phyloP scores from a whole-genome alignment of 2,888 invertebrate genomes.

The Branchinecta sandiegonensis region DNA sequence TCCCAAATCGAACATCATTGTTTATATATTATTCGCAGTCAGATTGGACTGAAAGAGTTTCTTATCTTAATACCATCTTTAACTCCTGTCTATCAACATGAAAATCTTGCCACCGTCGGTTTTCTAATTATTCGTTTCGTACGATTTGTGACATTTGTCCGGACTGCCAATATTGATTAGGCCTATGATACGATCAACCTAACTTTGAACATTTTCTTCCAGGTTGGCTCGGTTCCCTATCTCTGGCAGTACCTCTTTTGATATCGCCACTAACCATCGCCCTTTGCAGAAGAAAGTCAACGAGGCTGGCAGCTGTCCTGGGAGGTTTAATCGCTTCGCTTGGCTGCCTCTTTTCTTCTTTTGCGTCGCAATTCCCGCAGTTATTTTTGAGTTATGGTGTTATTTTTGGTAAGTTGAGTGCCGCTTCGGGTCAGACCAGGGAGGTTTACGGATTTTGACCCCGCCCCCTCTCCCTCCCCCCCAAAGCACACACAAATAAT shows the following conservation, averaged over 20 bases:
- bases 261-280: slow-evolving; percentile 70
- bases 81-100: no score
- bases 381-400: slow-evolving; percentile 66
- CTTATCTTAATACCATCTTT: no score
- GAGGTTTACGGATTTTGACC: slow-evolving; percentile 63
- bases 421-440: not conserved
- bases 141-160: no score
- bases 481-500: slow-evolving; percentile 36
- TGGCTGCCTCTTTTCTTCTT: slow-evolving; percentile 75
- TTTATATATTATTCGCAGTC: no score
- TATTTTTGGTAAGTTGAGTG: slow-evolving; percentile 38
- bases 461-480: slow-evolving; percentile 73
- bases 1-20: no score
- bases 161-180: no score
- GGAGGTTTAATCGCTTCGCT: slow-evolving; percentile 71
- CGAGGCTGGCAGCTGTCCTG: slow-evolving; percentile 71
- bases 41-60: no score
- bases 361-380: slow-evolving; percentile 76
- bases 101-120: no score
- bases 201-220: slow-evolving; percentile 34
- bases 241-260: slow-evolving; percentile 59
- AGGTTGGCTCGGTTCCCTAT: slow-evolving; percentile 71
- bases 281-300: slow-evolving; percentile 67
- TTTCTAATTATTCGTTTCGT: no score
- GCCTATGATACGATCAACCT: no score